phyloP scores from a whole-genome alignment of 37 sponge, comb jelly and placozoan genomes.

The Halisarca cf. caerulea region DNA sequence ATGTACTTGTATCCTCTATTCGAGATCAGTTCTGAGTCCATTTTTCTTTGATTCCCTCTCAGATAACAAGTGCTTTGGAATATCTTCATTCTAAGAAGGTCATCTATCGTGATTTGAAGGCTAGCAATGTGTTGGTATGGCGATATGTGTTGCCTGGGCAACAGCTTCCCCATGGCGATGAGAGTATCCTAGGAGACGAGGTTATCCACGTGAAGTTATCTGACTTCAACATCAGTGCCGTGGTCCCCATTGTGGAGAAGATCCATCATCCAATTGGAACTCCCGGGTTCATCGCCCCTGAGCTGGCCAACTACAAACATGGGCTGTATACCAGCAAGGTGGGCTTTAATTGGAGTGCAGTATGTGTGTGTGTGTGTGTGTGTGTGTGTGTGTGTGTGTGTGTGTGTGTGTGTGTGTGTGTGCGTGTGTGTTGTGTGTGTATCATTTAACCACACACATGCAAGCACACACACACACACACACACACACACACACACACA shows the following conservation, averaged over 20 bases:
- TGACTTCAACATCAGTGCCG: constrained; percentile 81
- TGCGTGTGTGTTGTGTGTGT: too few species aligned
- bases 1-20: too few species aligned
- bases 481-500: too few species aligned
- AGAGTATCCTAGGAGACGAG: constrained; percentile 1
- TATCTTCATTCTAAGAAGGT: constrained; percentile 66
- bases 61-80: constrained; percentile 34
- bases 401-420: too few species aligned
- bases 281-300: constrained; percentile 89
- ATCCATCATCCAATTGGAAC: constrained; percentile 64
- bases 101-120: constrained; percentile 86
- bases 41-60: not conserved
- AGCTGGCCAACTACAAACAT: constrained; percentile 67
- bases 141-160: constrained; percentile 36
- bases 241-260: constrained; percentile 10
- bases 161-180: not conserved
- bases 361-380: too few species aligned
- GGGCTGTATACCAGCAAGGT: constrained; percentile 41
- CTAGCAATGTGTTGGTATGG: constrained; percentile 87
- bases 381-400: too few species aligned
- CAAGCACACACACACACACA: too few species aligned
- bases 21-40: not conserved
- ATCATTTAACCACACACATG: too few species aligned
- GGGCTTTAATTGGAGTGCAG: not conserved
- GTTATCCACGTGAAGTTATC: constrained; percentile 70